Percentiles rank a stretch among this genome's conserved stretches.
phyloP scores from a whole-genome alignment of 1,140 invertebrate species.

The Idris sp. region DNA sequence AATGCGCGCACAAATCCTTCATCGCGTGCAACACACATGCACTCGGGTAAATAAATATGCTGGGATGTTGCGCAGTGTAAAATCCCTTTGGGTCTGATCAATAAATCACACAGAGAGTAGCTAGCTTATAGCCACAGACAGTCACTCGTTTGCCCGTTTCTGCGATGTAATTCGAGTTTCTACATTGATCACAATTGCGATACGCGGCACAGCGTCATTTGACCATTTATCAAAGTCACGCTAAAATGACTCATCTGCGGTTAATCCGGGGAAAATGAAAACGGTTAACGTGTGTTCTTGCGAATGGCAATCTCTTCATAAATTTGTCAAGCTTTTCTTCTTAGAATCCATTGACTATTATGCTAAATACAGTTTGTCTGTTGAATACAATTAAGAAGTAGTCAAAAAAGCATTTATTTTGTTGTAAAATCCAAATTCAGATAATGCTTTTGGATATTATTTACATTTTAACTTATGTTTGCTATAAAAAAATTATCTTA shows the following conservation, averaged over 20 bases:
- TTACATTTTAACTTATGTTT: no score
- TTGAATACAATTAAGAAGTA: no score
- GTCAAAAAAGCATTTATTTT: no score
- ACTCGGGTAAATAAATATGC: slow-evolving; percentile 52
- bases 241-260: slow-evolving; percentile 56
- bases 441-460: no score
- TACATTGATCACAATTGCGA: slow-evolving; percentile 64
- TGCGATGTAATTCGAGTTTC: slow-evolving; percentile 64
- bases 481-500: no score
- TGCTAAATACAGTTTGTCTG: no score
- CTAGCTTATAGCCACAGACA: slow-evolving; percentile 51
- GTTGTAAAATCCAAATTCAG: no score
- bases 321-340: no score
- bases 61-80: slow-evolving; percentile 38
- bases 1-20: slow-evolving; percentile 43
- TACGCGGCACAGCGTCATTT: slow-evolving; percentile 60
- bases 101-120: slow-evolving; percentile 59
- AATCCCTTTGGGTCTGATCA: slow-evolving; percentile 58
- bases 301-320: slow-evolving; percentile 51
- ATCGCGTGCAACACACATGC: slow-evolving; percentile 30
- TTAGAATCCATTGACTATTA: no score
- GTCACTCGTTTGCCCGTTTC: slow-evolving; percentile 62
- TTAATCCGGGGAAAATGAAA: slow-evolving; percentile 60
- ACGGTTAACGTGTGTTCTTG: slow-evolving; percentile 36
- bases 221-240: slow-evolving; percentile 63